Base-by-base conservation (phyloP, 2,888 invertebrate genomes). In the Mamestra brassicae region DNA sequence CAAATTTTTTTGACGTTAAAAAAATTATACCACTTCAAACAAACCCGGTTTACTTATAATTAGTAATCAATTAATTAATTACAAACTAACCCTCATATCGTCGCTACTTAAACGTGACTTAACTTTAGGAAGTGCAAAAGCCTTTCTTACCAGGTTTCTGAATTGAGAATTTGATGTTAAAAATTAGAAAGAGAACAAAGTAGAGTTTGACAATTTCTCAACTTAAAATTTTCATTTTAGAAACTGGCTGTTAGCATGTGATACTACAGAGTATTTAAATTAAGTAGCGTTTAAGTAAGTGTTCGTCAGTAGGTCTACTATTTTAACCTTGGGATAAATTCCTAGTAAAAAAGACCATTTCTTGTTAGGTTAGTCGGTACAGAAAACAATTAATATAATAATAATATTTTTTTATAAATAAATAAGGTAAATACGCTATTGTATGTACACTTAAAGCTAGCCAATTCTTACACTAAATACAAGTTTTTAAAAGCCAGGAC, bases 1-100 rank as follows among this genome's bases (percentile, higher is more conserved):
- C 77, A 91, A 91, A 91, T 79, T 47, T 47, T 78, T 76, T 67
- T 75, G 8, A 57, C 69, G 66, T 84, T 79, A 74, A 63, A 71
- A 72, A 45, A 57, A 50, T 79, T 47, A 42, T 55, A 70, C 34
- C 47, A 42, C 50, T 62, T 79, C 71, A 76, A 79, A 79, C 34
- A 42, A 67, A 45, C 4, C 34, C 15, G 4, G 13, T 76, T 7
- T 71, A 36, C 11, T 45, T 55, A 55, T 55, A 13, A 54, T 76
- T 76, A 76, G 71, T 57, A 50, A 50, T 50, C 17, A 26, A 74
- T 36, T 36, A 15, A 17, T 55, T 11, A n/a, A 6, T 55, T 42
- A 62, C 7, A 26, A 10, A 36, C 0, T 38, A 38, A 38, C 42
- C 47, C 26, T 42, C 2, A 26, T 42, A 17, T 34, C 47, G 4